Evolutionary conservation across 2,888 invertebrate species (phyloP).

Genomic region (Nephrotoma flavescens): DNA sequence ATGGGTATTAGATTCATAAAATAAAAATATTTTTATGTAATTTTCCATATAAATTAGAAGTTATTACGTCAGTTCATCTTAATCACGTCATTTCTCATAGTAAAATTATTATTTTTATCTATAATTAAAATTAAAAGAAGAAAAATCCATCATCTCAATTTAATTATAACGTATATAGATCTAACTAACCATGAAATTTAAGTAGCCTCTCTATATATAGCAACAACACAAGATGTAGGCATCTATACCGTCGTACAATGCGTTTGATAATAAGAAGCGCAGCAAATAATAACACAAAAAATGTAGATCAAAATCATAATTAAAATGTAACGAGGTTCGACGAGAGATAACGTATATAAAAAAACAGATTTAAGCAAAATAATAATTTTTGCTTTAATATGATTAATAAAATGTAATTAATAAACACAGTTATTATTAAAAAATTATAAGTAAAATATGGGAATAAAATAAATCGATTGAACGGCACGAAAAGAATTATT

Average conservation of each 20-base stretch:
- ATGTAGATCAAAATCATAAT: background rate
- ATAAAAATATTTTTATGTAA: background rate
- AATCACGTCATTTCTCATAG: background rate
- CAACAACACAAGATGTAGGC: background rate
- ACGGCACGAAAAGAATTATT: background rate
- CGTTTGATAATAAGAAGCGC: background rate
- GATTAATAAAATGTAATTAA: background rate
- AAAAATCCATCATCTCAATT: background rate
- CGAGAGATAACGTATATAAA: background rate
- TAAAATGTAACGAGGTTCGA: background rate
- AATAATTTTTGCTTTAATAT: background rate
- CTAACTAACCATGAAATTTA: background rate
- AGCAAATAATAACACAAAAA: background rate
- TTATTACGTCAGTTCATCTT: background rate
- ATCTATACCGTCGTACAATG: no score
- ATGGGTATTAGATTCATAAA: background rate
- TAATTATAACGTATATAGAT: background rate
- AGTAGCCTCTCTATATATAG: background rate
- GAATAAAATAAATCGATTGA: background rate
- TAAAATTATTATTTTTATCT: background rate
- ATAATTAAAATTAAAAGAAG: background rate
- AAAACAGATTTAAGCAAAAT: background rate
- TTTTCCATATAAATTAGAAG: background rate
- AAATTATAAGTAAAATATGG: background rate
- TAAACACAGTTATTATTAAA: background rate